These are phyloP conservation scores for Hoplodrina blanda DNA, from an alignment of 2,888 invertebrate genomes.

Conservation along the genomic window DNA sequence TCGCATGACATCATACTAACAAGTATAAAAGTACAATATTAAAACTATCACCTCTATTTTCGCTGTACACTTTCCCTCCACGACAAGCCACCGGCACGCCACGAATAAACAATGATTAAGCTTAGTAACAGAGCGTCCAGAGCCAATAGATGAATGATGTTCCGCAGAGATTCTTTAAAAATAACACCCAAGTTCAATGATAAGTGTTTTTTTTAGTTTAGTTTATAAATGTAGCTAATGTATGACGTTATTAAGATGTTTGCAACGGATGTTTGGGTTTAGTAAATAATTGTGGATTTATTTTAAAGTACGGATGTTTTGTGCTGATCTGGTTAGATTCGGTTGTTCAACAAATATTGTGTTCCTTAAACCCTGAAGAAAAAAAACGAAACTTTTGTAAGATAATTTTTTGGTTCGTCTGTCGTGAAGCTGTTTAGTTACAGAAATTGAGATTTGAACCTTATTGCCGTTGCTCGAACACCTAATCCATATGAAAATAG, in stretches of 20 bases:
- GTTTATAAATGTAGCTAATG: slow-evolving; percentile 35
- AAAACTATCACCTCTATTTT: slow-evolving; percentile 51
- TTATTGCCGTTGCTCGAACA: no score
- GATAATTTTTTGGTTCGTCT: no score
- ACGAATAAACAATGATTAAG: slow-evolving; percentile 60
- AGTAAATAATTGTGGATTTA: slow-evolving; percentile 27
- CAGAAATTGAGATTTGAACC: neutral
- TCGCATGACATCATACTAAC: slow-evolving; percentile 50
- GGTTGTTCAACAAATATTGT: slow-evolving; percentile 1
- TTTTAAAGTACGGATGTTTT: slow-evolving; percentile 24
- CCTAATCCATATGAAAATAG: no score
- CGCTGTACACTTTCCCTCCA: slow-evolving; percentile 30
- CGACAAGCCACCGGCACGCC: slow-evolving; percentile 39
- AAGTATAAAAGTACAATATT: slow-evolving; percentile 38
- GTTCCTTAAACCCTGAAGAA: neutral
- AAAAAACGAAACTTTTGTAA: no score
- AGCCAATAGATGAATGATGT: slow-evolving; percentile 56
- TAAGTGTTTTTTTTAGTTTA: slow-evolving; percentile 46
- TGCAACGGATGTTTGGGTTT: slow-evolving; percentile 43
- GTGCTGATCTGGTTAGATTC: neutral
- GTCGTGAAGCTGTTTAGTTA: neutral
- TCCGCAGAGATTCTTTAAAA: slow-evolving; percentile 45
- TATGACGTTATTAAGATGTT: slow-evolving; percentile 28
- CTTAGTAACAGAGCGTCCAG: slow-evolving; percentile 22
- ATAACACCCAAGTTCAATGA: slow-evolving; percentile 64